Percentiles rank a stretch among this genome's conserved stretches.
Evolutionary conservation across 2,888 invertebrate genomes (phyloP).

Genomic region (Rhimphoctona megacephalus): DNA sequence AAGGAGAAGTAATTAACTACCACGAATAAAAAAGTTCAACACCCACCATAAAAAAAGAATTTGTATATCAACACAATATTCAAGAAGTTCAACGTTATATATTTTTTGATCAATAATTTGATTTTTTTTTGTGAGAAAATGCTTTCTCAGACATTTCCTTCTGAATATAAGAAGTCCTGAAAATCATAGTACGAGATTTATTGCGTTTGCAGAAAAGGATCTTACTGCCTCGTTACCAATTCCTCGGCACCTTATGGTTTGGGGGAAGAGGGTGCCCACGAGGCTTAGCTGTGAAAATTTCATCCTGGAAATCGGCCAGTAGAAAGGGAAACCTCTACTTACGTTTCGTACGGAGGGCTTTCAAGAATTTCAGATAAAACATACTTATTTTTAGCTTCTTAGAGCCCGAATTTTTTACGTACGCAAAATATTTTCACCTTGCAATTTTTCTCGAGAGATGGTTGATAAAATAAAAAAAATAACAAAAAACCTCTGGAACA

Average conservation of each 20-base stretch:
- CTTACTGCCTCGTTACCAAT: slow-evolving; percentile 73
- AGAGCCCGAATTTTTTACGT: neutral
- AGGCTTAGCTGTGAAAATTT: slow-evolving; percentile 26
- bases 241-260: slow-evolving; percentile 71
- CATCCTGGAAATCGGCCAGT: slow-evolving; percentile 69
- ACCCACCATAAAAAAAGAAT: neutral
- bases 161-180: neutral
- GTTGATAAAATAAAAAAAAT: neutral
- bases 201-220: slow-evolving; percentile 72
- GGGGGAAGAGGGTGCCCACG: slow-evolving; percentile 39
- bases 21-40: neutral
- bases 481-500: neutral
- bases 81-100: neutral
- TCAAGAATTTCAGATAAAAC: neutral
- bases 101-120: neutral
- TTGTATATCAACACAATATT: neutral
- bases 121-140: neutral
- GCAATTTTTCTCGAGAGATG: neutral
- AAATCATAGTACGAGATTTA: slow-evolving; percentile 1
- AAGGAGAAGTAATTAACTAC: too few species aligned
- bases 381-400: neutral
- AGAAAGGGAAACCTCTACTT: slow-evolving; percentile 9
- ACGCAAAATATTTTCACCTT: neutral
- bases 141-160: neutral
- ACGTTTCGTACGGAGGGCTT: neutral